Evolutionary conservation across 37 sponge, comb jelly and placozoan species (phyloP).

Genomic region (Tethya wilhelma): DNA sequence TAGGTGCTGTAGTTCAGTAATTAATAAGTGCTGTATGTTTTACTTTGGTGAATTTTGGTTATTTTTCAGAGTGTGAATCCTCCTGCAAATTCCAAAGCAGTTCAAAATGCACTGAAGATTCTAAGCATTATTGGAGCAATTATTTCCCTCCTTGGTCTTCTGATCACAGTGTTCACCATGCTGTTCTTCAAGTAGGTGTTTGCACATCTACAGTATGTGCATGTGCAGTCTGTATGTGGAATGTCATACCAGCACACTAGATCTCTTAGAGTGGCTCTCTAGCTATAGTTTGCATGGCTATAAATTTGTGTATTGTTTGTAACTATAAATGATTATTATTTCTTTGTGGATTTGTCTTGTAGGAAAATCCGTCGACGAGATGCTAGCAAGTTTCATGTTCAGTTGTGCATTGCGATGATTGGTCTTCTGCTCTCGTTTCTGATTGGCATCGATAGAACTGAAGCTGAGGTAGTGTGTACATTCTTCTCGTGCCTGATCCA

Average conservation of each 20-base stretch:
- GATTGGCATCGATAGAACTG: constrained; percentile 63
- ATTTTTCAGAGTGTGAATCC: constrained; percentile 45
- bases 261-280: no score
- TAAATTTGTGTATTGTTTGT: no score
- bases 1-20: no score
- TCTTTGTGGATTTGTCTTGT: no score
- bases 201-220: no score
- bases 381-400: constrained; percentile 60
- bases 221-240: no score
- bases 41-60: no score
- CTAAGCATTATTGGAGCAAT: constrained; percentile 34
- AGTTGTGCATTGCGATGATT: constrained; percentile 59
- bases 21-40: no score
- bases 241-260: no score
- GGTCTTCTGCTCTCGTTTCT: constrained; percentile 53
- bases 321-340: neutral
- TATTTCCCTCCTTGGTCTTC: constrained; percentile 54
- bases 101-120: constrained; percentile 3
- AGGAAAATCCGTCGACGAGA: constrained; percentile 57
- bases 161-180: constrained; percentile 51
- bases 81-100: neutral
- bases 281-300: no score
- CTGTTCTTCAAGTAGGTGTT: constrained; percentile 52
- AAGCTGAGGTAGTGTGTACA: constrained; percentile 34
- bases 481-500: constrained; percentile 44